Base-by-base conservation (phyloP, 2,113 vertebrate species). In the Apteryx mantelli region DNA sequence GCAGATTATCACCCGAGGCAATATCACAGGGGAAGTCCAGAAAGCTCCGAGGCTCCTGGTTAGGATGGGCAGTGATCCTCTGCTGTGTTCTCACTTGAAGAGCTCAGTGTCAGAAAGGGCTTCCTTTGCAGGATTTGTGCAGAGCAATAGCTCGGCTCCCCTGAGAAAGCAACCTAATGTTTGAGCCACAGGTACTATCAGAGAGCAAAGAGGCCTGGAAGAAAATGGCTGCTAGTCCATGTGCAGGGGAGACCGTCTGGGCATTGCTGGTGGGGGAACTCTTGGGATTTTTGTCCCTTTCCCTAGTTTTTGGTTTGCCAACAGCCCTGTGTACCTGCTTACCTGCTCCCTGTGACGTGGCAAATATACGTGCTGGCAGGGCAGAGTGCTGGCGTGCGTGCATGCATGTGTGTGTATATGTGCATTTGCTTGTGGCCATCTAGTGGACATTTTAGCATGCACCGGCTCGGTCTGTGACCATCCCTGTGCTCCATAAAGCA, bases 391-490 rank as follows among this genome's bases (percentile, higher is more conserved):
- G 46, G 70, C 20, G 55, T 56, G 55, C 26, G 14, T 44, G 44
- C 34, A 40, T 15, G 20, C 0, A 22, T 36, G 64, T 48, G 0
- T 18, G 10, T 5, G 64, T 9, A 30, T 40, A 32, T 10, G 3
- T 9, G 36, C 88, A 42, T 86, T 69, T 88, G 74, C 53, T 64
- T 82, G 80, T 85, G 94, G 96, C 95, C 97, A 92, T 91, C 97
- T 97, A 97, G 96, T 38, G 97, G 96, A 19, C 86, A 52, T 48
- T 46, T 42, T 64, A 24, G 74, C 21, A 3, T 6, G 11, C 2
- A 4, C 76, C 30, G 69, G 66, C 80, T 80, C 1, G 81, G 34
- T 22, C 69, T 58, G 64, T 15, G 38, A 66, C 26, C 28, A 32
- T 32, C 63, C 56, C 21, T 11, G 17, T 2, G 53, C 63, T 82